Percentiles rank a stretch among this genome's conserved stretches.
Evolutionary conservation across 30 jellyfish, hydroid and myxozoan species (phyloP).

Genomic region (Phacellophora camtschatica): DNA sequence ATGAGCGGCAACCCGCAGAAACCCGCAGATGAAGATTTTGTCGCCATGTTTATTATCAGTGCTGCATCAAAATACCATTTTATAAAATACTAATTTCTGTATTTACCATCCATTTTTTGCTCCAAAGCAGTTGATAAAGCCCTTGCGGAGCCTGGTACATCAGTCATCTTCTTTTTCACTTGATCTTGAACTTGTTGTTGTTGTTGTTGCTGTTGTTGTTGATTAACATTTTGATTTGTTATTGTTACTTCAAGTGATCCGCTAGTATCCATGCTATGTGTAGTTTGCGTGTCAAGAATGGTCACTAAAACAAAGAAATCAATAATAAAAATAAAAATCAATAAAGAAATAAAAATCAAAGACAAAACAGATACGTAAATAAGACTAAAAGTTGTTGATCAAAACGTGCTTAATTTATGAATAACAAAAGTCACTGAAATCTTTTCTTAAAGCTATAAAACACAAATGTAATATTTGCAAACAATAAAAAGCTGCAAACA

Average conservation of each 20-base stretch:
- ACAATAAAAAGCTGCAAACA: background rate
- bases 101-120: slow-evolving; percentile 60
- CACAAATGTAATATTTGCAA: background rate
- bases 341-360: no score
- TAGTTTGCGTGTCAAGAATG: background rate
- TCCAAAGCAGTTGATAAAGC: slow-evolving; percentile 65
- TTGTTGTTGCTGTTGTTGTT: background rate
- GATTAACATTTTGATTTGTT: slow-evolving; percentile 1
- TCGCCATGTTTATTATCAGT: no score
- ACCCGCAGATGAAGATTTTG: no score
- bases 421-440: no score
- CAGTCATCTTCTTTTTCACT: background rate
- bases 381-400: no score
- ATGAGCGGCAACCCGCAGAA: no score
- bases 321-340: background rate
- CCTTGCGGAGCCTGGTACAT: slow-evolving; percentile 66
- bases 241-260: slow-evolving; percentile 63
- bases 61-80: no score
- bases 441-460: no score
- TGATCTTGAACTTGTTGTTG: background rate
- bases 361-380: no score
- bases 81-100: background rate
- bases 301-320: no score
- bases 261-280: slow-evolving; percentile 50
- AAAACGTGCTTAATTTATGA: no score